phyloP scores from a whole-genome alignment of 2,797 vertebrate species.

The Peromyscus nudipes region DNA sequence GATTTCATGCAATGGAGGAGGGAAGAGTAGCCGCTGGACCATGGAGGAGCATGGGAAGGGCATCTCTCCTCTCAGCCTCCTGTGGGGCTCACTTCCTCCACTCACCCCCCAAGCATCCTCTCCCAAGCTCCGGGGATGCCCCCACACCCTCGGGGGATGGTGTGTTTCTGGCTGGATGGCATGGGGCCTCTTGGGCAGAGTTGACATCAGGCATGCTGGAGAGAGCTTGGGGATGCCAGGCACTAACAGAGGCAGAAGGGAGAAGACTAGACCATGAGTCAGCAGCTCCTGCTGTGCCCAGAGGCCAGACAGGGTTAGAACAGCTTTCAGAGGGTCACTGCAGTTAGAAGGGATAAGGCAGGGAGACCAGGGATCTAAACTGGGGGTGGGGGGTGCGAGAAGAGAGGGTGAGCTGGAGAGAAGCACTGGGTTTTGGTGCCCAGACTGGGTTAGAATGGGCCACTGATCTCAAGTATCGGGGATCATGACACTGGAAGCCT shows the following conservation, averaged over 20 bases:
- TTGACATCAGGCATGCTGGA: neutral
- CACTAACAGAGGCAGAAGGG: neutral
- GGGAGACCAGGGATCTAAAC: neutral
- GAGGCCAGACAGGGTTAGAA: neutral
- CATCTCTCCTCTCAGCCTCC: neutral
- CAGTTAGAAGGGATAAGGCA: no score
- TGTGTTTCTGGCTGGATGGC: neutral
- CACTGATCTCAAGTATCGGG: neutral
- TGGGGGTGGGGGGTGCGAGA: no score
- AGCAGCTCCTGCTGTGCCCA: neutral
- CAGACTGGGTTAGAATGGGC: accelerated
- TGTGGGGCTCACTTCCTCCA: neutral
- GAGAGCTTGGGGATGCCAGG: neutral
- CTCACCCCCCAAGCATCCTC: accelerated
- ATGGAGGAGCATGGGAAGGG: no score
- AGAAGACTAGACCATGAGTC: neutral
- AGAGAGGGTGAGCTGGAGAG: neutral
- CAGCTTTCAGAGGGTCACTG: neutral
- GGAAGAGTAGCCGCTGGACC: neutral
- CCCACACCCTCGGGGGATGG: neutral
- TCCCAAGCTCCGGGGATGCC: neutral
- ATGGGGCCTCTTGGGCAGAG: neutral
- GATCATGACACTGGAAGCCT: neutral
- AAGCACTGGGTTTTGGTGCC: neutral
- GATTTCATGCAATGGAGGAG: neutral